Evolutionary conservation across 1,140 invertebrate species (phyloP).

Genomic region (Mercenaria mercenaria): DNA sequence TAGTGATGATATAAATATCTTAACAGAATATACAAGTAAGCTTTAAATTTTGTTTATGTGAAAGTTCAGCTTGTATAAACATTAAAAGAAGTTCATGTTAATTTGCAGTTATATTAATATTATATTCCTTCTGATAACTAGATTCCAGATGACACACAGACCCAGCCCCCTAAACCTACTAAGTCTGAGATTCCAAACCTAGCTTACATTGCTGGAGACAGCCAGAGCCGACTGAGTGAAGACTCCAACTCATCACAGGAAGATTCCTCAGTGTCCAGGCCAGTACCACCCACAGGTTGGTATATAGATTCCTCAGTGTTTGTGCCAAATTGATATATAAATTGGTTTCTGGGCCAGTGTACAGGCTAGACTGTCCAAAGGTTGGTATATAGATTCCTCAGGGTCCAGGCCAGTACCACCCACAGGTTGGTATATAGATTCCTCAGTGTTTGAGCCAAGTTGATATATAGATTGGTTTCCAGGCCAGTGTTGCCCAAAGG

Average conservation of each 20-base stretch:
- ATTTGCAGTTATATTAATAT: too few relatives aligned
- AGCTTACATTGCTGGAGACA: constrained; percentile 33
- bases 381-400: constrained; percentile 52
- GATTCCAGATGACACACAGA: constrained; percentile 9
- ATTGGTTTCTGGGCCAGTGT: not conserved
- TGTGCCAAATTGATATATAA: not conserved
- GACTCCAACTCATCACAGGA: constrained; percentile 70
- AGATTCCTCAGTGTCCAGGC: constrained; percentile 43
- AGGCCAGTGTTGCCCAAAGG: too few relatives aligned
- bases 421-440: too few relatives aligned
- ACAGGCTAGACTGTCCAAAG: too few relatives aligned
- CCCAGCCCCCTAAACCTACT: not conserved
- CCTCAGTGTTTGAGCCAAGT: too few relatives aligned
- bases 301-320: not conserved
- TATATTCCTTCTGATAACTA: too few relatives aligned
- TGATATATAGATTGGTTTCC: not conserved
- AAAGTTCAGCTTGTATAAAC: too few relatives aligned
- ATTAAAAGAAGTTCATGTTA: too few relatives aligned
- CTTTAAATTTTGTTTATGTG: too few relatives aligned
- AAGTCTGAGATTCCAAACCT: constrained; percentile 11
- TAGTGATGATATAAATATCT: too few relatives aligned
- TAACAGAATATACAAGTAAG: too few relatives aligned
- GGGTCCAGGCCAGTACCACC: constrained; percentile 28
- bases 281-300: constrained; percentile 9
- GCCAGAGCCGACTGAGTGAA: constrained; percentile 74